Evolutionary conservation across 1,140 invertebrate species (phyloP).

Genomic region (Nephotettix cincticeps): DNA sequence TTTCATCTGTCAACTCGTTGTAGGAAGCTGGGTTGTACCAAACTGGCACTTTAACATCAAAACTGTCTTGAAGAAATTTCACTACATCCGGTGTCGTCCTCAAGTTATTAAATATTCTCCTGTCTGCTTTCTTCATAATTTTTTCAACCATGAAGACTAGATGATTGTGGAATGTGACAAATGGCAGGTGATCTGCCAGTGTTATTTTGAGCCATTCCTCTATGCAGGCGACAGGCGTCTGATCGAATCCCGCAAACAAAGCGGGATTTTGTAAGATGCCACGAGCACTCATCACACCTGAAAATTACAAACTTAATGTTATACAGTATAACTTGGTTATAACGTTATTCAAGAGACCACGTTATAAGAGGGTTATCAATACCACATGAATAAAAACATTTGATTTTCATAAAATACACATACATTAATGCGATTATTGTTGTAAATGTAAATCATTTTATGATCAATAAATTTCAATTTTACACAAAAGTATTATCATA

Average conservation of each 20-base stretch:
- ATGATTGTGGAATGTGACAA: constrained; percentile 86
- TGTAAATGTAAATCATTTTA: too few species aligned
- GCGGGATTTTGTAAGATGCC: constrained; percentile 90
- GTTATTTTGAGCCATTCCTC: constrained; percentile 84
- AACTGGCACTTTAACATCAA: constrained; percentile 28
- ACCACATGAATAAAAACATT: too few species aligned
- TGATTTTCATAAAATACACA: too few species aligned
- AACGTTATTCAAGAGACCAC: too few species aligned
- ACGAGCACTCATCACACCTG: constrained; percentile 84
- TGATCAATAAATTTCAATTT: too few species aligned
- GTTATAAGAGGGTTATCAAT: too few species aligned
- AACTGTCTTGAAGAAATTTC: constrained; percentile 57
- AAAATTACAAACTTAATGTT: constrained; percentile 41
- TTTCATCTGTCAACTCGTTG: too few species aligned
- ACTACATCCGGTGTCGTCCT: constrained; percentile 67
- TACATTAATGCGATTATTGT: too few species aligned
- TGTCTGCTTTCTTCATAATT: constrained; percentile 66
- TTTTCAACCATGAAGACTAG: constrained; percentile 92
- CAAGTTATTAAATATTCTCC: constrained; percentile 76
- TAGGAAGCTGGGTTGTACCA: too few species aligned
- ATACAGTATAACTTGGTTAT: too few species aligned
- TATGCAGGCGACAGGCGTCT: constrained; percentile 76
- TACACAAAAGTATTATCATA: too few species aligned
- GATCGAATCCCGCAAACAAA: constrained; percentile 68
- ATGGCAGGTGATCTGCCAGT: constrained; percentile 61